phyloP scores from a whole-genome alignment of 2,888 invertebrate genomes.

The Ariolimax columbianus region DNA sequence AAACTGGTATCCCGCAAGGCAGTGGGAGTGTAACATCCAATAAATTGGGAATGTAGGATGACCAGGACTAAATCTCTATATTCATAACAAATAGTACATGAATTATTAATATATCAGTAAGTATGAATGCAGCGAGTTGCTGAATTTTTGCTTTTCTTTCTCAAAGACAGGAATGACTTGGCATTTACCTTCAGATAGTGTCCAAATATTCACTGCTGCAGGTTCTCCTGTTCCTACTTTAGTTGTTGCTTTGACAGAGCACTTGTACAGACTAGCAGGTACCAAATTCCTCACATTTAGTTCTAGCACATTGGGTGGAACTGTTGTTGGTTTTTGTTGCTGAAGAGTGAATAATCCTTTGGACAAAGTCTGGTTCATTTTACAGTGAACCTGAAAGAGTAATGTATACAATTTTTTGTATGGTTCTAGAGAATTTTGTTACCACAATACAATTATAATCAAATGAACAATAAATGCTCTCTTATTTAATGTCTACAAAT shows the following conservation, averaged over 20 bases:
- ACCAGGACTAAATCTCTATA: no score
- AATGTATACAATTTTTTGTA: not conserved
- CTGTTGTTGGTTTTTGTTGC: constrained; percentile 23
- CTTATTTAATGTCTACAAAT: no score
- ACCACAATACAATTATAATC: not conserved
- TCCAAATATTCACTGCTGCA: constrained; percentile 83
- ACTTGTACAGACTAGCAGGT: constrained; percentile 88
- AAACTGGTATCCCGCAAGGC: no score
- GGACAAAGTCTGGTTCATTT: constrained; percentile 53
- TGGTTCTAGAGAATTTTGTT: not conserved
- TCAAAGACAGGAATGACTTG: not conserved
- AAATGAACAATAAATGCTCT: not conserved
- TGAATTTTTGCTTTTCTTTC: not conserved
- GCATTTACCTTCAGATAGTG: constrained; percentile 81
- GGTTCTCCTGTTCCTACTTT: constrained; percentile 81
- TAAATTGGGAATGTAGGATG: no score
- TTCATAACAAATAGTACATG: no score
- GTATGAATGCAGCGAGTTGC: no score
- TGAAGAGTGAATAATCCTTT: constrained; percentile 9
- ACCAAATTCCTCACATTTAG: constrained; percentile 60
- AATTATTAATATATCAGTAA: no score
- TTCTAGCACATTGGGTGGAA: constrained; percentile 55
- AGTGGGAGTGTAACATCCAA: no score
- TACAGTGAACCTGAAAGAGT: constrained; percentile 61
- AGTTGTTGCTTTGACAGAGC: constrained; percentile 84